Percentiles rank a stretch among this genome's conserved stretches.
Evolutionary conservation across 2,113 vertebrate species (phyloP).

Genomic region (Colossoma macropomum): DNA sequence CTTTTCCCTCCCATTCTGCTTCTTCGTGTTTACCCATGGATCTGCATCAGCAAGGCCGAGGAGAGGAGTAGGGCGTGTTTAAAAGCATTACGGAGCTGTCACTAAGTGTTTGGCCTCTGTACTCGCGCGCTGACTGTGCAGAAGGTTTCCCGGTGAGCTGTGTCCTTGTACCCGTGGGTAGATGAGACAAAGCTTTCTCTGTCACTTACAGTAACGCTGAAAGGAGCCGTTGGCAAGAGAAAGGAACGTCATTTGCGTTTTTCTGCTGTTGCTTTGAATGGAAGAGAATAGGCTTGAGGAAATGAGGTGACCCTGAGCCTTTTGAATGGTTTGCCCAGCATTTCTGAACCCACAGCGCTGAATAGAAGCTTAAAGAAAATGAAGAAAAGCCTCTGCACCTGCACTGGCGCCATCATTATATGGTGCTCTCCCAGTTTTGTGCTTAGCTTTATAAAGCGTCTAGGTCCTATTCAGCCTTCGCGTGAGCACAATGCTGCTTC

Average conservation of each 20-base stretch:
- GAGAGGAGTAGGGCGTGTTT: neutral
- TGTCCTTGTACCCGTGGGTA: constrained; percentile 39
- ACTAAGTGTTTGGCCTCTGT: constrained; percentile 48
- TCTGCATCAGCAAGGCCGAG: constrained; percentile 8
- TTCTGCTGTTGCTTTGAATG: constrained; percentile 23
- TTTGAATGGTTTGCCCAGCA: constrained; percentile 28
- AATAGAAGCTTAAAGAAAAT: constrained; percentile 33
- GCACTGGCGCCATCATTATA: neutral
- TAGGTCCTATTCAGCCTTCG: neutral
- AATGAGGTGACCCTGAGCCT: constrained; percentile 38
- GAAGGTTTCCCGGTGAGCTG: neutral
- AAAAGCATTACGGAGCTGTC: constrained; percentile 42
- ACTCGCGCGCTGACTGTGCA: constrained; percentile 22
- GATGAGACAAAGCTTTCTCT: constrained; percentile 40
- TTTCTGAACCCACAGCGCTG: constrained; percentile 17
- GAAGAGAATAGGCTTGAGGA: constrained; percentile 17
- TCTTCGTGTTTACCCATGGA: constrained; percentile 4
- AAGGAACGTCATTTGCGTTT: neutral
- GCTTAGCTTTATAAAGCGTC: neutral
- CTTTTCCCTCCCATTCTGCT: neutral
- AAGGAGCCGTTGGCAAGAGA: neutral
- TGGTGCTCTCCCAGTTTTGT: neutral
- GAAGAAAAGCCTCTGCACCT: constrained; percentile 1
- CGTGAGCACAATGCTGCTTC: neutral
- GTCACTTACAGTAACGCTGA: constrained; percentile 30